Conservation (phyloP, 2,797 vertebrate genomes). For the Tragopan temminckii region DNA sequence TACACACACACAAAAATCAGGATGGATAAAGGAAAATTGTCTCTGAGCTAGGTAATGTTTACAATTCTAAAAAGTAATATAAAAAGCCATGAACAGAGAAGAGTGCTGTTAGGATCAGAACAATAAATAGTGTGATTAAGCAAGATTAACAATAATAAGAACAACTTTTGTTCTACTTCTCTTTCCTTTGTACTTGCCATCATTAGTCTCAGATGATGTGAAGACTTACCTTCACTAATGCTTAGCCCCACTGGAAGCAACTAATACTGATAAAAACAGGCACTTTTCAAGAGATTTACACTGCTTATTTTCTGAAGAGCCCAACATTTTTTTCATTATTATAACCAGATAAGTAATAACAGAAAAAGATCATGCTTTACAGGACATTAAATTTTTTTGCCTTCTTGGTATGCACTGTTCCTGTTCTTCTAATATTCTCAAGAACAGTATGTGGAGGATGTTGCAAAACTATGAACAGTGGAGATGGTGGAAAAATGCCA, state of each 20-base stretch:
- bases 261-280: background rate
- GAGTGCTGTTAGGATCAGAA: background rate
- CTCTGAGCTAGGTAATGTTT: background rate
- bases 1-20: background rate
- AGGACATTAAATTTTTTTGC: background rate
- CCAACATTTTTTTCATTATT: background rate
- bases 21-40: background rate
- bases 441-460: background rate
- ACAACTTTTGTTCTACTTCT: background rate
- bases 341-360: background rate
- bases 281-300: background rate
- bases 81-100: background rate
- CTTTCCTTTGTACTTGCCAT: background rate
- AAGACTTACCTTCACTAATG: conserved; percentile 1
- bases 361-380: background rate
- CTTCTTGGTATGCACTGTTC: background rate
- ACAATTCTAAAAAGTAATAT: background rate
- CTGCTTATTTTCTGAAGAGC: background rate
- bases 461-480: background rate
- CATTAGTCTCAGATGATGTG: background rate
- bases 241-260: conserved; percentile 15
- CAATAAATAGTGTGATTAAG: background rate
- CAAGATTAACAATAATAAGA: background rate
- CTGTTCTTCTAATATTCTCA: background rate
- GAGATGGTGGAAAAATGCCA: background rate